phyloP scores from a whole-genome alignment of 1,140 invertebrate genomes.

The Antheraea pernyi region DNA sequence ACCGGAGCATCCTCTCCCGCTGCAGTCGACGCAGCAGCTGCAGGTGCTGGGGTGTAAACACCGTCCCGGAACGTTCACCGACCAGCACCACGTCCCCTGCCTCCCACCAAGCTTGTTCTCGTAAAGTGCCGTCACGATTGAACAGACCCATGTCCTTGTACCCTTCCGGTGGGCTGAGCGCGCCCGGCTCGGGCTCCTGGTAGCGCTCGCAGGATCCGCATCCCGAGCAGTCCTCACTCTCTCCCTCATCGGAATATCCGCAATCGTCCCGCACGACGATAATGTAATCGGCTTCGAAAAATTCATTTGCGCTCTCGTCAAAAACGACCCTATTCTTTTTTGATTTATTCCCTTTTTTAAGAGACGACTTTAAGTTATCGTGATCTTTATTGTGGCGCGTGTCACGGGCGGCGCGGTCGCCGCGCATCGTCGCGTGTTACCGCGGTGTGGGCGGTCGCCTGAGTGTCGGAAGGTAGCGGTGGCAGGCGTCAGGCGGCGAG shows the following conservation, averaged over 20 bases:
- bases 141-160: constrained; percentile 87
- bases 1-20: constrained; percentile 83
- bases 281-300: constrained; percentile 93
- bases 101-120: constrained; percentile 79
- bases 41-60: constrained; percentile 81
- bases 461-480: constrained; percentile 41
- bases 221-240: constrained; percentile 87
- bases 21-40: constrained; percentile 81
- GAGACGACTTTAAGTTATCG: constrained; percentile 75
- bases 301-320: constrained; percentile 91
- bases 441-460: constrained; percentile 49
- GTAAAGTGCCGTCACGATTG: constrained; percentile 70
- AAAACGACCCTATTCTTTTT: constrained; percentile 90
- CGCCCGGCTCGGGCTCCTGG: constrained; percentile 86
- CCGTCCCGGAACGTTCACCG: constrained; percentile 80
- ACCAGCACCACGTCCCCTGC: constrained; percentile 77
- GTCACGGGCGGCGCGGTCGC: constrained; percentile 69
- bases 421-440: constrained; percentile 70
- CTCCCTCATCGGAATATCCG: constrained; percentile 86
- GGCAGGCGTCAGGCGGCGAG: constrained; percentile 30
- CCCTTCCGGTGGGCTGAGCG: constrained; percentile 90
- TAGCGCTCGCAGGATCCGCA: constrained; percentile 81
- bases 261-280: constrained; percentile 91
- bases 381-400: constrained; percentile 76
- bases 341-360: constrained; percentile 68